Conservation (phyloP, 1,140 invertebrate genomes). For the Sesamia nonagrioides region DNA sequence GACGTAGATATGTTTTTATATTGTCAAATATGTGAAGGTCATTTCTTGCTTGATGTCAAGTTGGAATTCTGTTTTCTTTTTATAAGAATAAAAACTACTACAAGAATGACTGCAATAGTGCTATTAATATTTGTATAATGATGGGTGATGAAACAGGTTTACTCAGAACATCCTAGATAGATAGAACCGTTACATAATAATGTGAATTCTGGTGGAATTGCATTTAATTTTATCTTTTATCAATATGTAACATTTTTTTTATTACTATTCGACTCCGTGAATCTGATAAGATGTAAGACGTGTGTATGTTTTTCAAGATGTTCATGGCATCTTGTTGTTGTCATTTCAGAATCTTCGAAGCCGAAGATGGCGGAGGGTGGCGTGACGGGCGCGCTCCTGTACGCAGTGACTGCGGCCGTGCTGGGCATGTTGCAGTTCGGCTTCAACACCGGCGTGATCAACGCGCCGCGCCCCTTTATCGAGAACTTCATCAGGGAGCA, state of each 20-base stretch:
- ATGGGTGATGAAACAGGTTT: background rate
- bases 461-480: constrained; percentile 97
- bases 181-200: background rate
- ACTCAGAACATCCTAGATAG: background rate
- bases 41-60: background rate
- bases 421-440: constrained; percentile 99
- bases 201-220: background rate
- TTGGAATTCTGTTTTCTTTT: background rate
- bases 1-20: background rate
- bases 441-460: constrained; percentile 99
- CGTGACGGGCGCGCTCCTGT: constrained; percentile 96
- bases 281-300: background rate
- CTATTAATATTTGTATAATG: background rate
- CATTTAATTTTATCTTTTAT: constrained; percentile 28
- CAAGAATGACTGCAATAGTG: background rate
- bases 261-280: constrained; percentile 3
- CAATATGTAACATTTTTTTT: background rate
- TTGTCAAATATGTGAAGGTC: background rate
- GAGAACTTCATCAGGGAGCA: constrained; percentile 97
- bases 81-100: background rate
- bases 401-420: constrained; percentile 97
- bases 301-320: background rate
- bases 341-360: constrained; percentile 54
- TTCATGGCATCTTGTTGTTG: constrained; percentile 2
- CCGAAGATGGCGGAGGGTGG: constrained; percentile 86